Base-by-base conservation (phyloP, 1,140 invertebrate species). In the Euura saliciscinereae region DNA sequence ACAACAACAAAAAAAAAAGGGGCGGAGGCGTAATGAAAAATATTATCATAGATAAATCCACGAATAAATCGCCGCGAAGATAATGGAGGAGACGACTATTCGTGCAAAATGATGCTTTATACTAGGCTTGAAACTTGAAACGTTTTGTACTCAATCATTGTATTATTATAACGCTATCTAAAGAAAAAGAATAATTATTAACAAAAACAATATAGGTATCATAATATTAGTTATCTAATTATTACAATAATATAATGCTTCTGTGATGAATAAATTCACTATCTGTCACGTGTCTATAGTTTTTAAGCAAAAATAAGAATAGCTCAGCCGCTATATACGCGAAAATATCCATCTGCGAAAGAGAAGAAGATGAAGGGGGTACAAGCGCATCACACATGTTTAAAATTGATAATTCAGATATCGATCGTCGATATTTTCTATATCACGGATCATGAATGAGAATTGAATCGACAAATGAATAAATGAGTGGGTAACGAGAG, bases 121-220 rank as follows among this genome's bases (percentile, higher is more conserved):
- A 85, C 80, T 85, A 87, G 82, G 86, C 86, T 87, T 87, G 76
- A 77, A 83, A 82, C 73, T 74, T 80, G 73, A 77, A 65, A 77
- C 82, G 83, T 87, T 87, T 87, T 86, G 77, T 87, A 87, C 85
- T 85, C 83, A 71, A 83, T 85, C 75, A 84, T 85, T 84, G 80
- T 84, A 85, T 83, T 81, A 83, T 79, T 86, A 84, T 71, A 81
- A 82, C 82, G 82, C 83, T 85, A 83, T 83, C 66, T 69, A 65
- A 81, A 82, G 75, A 73, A 79, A 79, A 79, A 77, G 73, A 81
- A 79, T 78, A 80, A 59, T 11, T 4, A 59, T 59, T 59, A 59
- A 3, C 8, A 59, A 59, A 59, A 51, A 51, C 6, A 51, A 51
- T 7, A 2, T 11, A 59, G 13, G 28, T 28, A 28, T 28, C 80